phyloP scores from a whole-genome alignment of 2,888 invertebrate genomes.

The Chymomyza fuscimana region DNA sequence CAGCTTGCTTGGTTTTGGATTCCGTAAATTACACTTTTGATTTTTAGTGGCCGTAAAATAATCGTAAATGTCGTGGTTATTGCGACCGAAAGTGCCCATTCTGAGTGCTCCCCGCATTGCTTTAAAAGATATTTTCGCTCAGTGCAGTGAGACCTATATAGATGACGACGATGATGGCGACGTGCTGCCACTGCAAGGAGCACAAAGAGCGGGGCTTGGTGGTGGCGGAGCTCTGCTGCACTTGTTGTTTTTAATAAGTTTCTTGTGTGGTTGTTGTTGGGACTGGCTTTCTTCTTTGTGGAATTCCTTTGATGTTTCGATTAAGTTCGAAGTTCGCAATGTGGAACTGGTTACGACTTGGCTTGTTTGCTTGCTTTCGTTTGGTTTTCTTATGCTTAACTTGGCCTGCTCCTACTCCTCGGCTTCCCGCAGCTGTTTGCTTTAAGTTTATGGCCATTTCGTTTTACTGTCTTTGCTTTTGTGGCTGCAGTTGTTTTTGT shows the following conservation, averaged over 20 bases:
- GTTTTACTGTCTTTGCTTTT: conserved; percentile 64
- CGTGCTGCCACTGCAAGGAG: conserved; percentile 69
- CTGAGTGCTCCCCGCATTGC: conserved; percentile 56
- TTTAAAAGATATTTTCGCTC: conserved; percentile 73
- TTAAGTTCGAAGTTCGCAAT: conserved; percentile 73
- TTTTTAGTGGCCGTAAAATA: conserved; percentile 80
- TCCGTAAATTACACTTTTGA: conserved; percentile 80
- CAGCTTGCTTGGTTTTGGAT: conserved; percentile 54
- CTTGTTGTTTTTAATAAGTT: conserved; percentile 77
- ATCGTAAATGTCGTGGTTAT: conserved; percentile 80
- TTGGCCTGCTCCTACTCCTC: conserved; percentile 1
- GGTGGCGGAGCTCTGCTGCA: conserved; percentile 52
- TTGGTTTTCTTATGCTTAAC: background rate
- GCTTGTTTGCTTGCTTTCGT: conserved; percentile 47
- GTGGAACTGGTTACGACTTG: conserved; percentile 62
- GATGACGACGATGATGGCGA: conserved; percentile 31
- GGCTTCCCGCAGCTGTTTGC: conserved; percentile 49
- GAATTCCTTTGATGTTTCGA: conserved; percentile 72
- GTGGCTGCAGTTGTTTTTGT: conserved; percentile 30
- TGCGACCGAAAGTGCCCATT: conserved; percentile 80
- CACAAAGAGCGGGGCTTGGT: conserved; percentile 33
- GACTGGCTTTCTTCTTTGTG: conserved; percentile 40
- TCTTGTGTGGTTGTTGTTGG: conserved; percentile 41
- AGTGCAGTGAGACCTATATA: conserved; percentile 54
- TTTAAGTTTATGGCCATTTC: conserved; percentile 72